These are phyloP conservation scores for Melangyna quadrimaculata DNA, from an alignment of 2,888 invertebrate species.

Conservation along the genomic window DNA sequence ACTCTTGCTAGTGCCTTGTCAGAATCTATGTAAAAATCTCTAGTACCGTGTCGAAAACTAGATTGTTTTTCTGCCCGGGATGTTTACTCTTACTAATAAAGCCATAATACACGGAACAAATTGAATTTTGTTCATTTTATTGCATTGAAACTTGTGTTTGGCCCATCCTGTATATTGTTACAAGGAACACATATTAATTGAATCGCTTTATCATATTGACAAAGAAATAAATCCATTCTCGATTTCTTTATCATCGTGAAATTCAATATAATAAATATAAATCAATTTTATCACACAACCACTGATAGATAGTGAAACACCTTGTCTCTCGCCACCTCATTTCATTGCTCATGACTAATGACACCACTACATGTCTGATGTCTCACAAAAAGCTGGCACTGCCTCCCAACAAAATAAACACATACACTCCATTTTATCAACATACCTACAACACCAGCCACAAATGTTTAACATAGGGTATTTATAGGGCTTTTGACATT, in stretches of 20 bases:
- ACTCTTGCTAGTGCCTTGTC: no score
- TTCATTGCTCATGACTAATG: conserved; percentile 52
- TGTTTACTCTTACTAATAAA: no score
- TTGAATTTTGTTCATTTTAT: no score
- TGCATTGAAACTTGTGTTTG: no score
- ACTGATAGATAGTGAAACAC: conserved; percentile 20
- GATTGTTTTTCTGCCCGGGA: no score
- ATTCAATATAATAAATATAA: conserved; percentile 65
- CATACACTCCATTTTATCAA: background rate
- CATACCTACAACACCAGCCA: background rate
- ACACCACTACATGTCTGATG: conserved; percentile 62
- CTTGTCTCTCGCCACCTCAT: background rate
- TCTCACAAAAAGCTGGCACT: conserved; percentile 39
- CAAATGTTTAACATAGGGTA: conserved; percentile 9
- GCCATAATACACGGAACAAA: no score
- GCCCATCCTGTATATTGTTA: background rate
- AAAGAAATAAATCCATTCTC: conserved; percentile 5
- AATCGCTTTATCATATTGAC: background rate
- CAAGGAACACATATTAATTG: background rate
- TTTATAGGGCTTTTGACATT: conserved; percentile 62
- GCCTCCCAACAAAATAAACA: background rate
- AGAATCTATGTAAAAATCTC: no score
- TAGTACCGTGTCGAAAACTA: no score
- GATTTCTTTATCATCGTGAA: conserved; percentile 55
- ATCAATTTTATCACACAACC: conserved; percentile 55